Base-by-base conservation (phyloP, 1,140 invertebrate genomes). In the Laupala kohalensis region DNA sequence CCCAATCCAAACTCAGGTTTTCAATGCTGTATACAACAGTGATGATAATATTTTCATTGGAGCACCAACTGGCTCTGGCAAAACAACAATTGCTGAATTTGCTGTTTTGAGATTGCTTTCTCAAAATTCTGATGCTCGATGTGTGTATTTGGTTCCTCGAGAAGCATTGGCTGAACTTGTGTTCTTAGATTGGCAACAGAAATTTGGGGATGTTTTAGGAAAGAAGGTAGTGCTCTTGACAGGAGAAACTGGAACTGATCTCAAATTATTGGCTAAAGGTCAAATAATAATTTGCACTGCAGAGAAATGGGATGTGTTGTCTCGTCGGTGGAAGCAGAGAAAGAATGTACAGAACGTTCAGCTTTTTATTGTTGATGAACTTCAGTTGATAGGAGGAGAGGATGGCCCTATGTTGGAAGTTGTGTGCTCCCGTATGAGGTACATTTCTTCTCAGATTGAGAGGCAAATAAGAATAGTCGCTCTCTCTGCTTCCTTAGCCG, bases 41-140 rank as follows among this genome's bases (percentile, higher is more conserved):
- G 96, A 99, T 81, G 98, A 99, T 77, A 99, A 99, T 82, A 93
- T 99, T 1, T 98, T 99, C 80, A 90, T 99, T 72, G 97, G 96
- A 6, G 97, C 98, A 0, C 97, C 98, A 1, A 95, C 95, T 15
- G 97, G 97, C 0, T 71, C 37, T 3, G 96, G 97, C 0, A 99
- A 99, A 82, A 97, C 95, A 0, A 92, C 96, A 2, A 94, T 97
- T 72, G 97, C 96, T 0, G 98, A 99, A 80, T 96, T 99, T 81
- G 96, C 97, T 0, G 90, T 99, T 29, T 84, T 99, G 37, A 84
- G 97, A 71, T 83, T 98, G 75, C 88, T 99, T 69, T 86, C 90
- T 4, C 86, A 90, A 73, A 89, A 89, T 80, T 76, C 86, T 5
- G 86, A 87, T 67, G 89, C 87, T 1, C 82, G 91, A 24, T 97